These are phyloP conservation scores for Meles meles DNA, from an alignment of 2,113 vertebrate genomes.

Conservation along the genomic window DNA sequence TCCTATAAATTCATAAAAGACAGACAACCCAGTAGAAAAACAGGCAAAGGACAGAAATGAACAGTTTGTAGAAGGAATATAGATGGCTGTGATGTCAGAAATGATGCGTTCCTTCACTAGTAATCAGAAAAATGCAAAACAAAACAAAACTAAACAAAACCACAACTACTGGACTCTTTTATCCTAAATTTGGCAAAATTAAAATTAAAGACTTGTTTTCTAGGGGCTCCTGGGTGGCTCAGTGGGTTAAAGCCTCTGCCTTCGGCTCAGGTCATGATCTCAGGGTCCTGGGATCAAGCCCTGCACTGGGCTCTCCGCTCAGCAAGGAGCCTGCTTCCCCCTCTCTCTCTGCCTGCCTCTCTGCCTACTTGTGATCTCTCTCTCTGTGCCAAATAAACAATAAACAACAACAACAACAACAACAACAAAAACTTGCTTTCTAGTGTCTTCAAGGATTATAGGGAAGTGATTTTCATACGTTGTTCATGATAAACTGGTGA, in stretches of 20 bases:
- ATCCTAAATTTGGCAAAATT: neutral
- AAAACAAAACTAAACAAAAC: neutral
- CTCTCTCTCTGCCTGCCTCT: no score
- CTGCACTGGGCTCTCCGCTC: no score
- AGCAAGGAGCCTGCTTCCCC: no score
- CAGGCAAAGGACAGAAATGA: neutral
- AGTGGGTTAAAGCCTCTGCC: no score
- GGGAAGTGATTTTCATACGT: neutral
- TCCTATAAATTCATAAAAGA: neutral
- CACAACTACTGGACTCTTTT: neutral
- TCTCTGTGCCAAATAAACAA: no score
- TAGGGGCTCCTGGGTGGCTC: neutral
- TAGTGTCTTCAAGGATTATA: neutral
- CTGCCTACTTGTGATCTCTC: no score
- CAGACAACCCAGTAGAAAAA: neutral
- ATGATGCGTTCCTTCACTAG: neutral
- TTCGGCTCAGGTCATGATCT: no score
- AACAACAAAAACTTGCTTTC: no score
- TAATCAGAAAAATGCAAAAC: neutral
- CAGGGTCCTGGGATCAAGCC: no score
- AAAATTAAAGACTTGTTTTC: neutral
- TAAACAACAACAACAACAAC: no score
- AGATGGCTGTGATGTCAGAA: neutral
- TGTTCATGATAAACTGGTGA: neutral
- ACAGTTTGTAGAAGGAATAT: neutral